A percentile compares a stretch with the other conserved stretches of the same genome.
phyloP scores from a whole-genome alignment of 2,113 vertebrate species.

The Meleagris gallopavo region DNA sequence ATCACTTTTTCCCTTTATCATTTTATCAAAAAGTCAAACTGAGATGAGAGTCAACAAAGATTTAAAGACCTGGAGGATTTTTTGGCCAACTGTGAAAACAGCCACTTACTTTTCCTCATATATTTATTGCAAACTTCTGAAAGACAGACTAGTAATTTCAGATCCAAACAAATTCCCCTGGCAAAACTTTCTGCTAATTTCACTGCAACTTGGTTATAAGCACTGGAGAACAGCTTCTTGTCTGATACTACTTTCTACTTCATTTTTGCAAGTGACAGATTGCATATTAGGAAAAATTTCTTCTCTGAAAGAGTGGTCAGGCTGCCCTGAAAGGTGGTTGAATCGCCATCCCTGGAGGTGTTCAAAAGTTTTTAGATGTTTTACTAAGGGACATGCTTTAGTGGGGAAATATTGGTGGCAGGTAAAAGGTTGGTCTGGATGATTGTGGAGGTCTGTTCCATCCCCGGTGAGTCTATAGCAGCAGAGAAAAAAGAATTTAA shows the following conservation, averaged over 20 bases:
- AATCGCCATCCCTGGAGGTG: too few species aligned
- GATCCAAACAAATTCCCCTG: not conserved
- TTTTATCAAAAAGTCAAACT: not conserved
- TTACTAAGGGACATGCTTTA: too few species aligned
- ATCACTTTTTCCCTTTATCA: not conserved
- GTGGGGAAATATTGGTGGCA: too few species aligned
- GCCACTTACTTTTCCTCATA: not conserved
- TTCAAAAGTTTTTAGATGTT: too few species aligned
- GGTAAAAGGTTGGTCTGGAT: too few species aligned
- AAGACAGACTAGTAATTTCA: not conserved
- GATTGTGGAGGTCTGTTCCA: too few species aligned
- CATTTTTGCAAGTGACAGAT: constrained; percentile 1
- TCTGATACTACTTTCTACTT: constrained; percentile 17
- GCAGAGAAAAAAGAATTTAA: not conserved
- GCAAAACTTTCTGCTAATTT: not conserved
- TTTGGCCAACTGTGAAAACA: not conserved
- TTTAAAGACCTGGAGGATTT: not conserved
- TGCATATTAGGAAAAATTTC: too few species aligned
- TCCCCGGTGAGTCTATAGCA: not conserved
- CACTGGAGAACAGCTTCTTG: not conserved
- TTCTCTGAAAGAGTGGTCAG: too few species aligned
- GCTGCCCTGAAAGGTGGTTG: too few species aligned
- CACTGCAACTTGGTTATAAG: not conserved
- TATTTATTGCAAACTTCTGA: not conserved
- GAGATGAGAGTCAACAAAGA: not conserved